These are phyloP conservation scores for Callocephalon fimbriatum DNA, from an alignment of 2,113 vertebrate species.

Conservation along the genomic window DNA sequence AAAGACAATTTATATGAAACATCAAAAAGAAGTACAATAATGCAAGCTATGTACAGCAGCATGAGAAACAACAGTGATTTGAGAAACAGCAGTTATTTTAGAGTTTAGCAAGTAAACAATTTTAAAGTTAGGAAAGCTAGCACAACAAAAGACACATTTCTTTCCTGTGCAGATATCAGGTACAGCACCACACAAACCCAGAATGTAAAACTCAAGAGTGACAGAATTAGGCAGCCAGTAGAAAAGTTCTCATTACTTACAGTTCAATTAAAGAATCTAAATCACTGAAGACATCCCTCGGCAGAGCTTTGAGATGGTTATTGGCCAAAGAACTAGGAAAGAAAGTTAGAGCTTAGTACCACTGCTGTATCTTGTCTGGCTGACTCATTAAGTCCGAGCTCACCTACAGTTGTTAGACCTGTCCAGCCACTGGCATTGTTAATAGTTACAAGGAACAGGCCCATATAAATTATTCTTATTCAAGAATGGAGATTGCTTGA, in stretches of 20 bases:
- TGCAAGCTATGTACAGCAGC: not conserved
- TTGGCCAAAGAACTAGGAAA: slow-evolving; percentile 93
- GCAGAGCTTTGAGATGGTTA: slow-evolving; percentile 93
- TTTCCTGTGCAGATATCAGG: not conserved
- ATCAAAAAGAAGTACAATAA: not conserved
- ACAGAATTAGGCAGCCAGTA: not conserved
- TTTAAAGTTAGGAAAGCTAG: not conserved
- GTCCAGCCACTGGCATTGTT: not conserved
- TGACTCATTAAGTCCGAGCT: not conserved
- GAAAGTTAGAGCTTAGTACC: slow-evolving; percentile 59
- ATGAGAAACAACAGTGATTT: not conserved
- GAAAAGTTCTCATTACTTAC: slow-evolving; percentile 82
- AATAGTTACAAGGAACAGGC: not conserved
- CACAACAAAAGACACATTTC: not conserved
- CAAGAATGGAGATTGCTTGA: not conserved
- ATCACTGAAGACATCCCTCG: slow-evolving; percentile 91
- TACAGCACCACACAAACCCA: not conserved
- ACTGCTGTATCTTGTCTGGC: not conserved
- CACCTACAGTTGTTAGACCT: not conserved
- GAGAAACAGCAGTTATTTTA: not conserved
- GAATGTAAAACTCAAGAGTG: not conserved
- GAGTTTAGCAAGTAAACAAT: not conserved
- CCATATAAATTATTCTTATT: not conserved
- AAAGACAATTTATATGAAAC: not conserved
- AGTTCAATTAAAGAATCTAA: slow-evolving; percentile 96